Evolutionary conservation across 2,888 invertebrate species (phyloP).

Genomic region (Cheilosia variabilis): DNA sequence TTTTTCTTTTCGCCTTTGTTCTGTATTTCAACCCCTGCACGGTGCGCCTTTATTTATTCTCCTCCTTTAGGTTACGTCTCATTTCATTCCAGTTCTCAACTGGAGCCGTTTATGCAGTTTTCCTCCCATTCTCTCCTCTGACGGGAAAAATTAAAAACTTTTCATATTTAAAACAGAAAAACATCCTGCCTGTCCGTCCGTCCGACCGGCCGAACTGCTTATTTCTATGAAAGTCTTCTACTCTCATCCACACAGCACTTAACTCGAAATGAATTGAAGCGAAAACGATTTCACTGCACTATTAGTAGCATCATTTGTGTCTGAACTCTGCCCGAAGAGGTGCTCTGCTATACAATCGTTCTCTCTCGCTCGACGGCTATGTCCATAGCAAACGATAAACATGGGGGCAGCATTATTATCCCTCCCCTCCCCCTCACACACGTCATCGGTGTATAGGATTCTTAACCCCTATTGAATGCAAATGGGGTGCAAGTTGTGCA

Average conservation of each 20-base stretch:
- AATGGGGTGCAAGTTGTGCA: constrained; percentile 69
- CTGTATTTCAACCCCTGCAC: constrained; percentile 43
- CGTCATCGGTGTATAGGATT: constrained; percentile 19
- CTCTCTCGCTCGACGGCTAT: constrained; percentile 1
- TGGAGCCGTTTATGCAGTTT: constrained; percentile 69
- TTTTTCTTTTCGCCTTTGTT: constrained; percentile 48
- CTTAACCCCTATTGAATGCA: constrained; percentile 70
- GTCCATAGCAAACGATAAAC: constrained; percentile 59
- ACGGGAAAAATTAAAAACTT: constrained; percentile 68
- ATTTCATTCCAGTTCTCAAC: constrained; percentile 64
- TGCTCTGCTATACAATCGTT: constrained; percentile 4
- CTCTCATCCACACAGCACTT: constrained; percentile 68
- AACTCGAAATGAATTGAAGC: constrained; percentile 75
- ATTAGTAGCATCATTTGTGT: constrained; percentile 75
- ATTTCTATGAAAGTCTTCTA: constrained; percentile 36
- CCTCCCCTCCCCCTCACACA: neutral
- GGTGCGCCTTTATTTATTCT: constrained; percentile 55
- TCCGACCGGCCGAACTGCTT: constrained; percentile 22
- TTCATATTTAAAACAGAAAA: constrained; percentile 73
- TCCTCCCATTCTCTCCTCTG: constrained; percentile 5
- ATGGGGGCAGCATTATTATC: constrained; percentile 43
- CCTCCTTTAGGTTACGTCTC: constrained; percentile 67
- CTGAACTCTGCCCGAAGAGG: constrained; percentile 66
- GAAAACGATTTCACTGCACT: constrained; percentile 74
- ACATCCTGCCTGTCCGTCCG: constrained; percentile 52